Base-by-base conservation (phyloP, 2,797 vertebrate species). In the Chelonia mydas region DNA sequence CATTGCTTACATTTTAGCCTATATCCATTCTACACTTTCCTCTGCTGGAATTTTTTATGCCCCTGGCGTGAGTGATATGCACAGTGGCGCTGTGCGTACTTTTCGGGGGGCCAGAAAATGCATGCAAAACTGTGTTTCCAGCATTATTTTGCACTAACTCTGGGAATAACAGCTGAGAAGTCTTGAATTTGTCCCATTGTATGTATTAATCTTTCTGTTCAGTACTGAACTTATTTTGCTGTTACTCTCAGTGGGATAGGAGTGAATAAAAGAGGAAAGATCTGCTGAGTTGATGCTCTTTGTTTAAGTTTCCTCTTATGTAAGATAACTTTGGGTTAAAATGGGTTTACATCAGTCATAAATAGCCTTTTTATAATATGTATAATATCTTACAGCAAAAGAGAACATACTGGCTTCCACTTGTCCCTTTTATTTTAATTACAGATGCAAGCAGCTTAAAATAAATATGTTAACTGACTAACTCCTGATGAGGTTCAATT, bases 401-500 rank as follows among this genome's bases (percentile, higher is more conserved):
- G 86, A 37, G 9, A 68, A 68, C n/a, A 23, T 68, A 37, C 19
- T 68, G 68, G 33, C 87, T 96, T 93, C 76, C 31, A 81, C 50
- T 54, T 57, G 83, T 94, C 41, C 90, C 51, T 84, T 96, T 94
- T 92, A 95, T 94, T 93, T 94, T 92, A 23, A 33, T 84, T 91
- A 86, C 65, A 90, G 92, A 17, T 88, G 80, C 51, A 12, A 33
- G 41, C 76, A 92, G 23, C 92, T 95, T 96, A 83, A 96, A 95
- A 95, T 93, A 95, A 81, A 68, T 89, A 50, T 84, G 3, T 19
- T 72, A 41, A 72, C n/a, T 72, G 37, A 72, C 49, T 92, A 51
- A 92, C 94, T 94, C 82, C 81, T 85, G 85, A 15, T 79, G 53
- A 89, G 68, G 33, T 89, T 78, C 77, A 47, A 21, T 93, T 94